Percentiles rank a stretch among this genome's conserved stretches.
These are phyloP conservation scores for Xylocopa sonorina DNA, from an alignment of 1,140 invertebrate genomes.

Conservation along the genomic window DNA sequence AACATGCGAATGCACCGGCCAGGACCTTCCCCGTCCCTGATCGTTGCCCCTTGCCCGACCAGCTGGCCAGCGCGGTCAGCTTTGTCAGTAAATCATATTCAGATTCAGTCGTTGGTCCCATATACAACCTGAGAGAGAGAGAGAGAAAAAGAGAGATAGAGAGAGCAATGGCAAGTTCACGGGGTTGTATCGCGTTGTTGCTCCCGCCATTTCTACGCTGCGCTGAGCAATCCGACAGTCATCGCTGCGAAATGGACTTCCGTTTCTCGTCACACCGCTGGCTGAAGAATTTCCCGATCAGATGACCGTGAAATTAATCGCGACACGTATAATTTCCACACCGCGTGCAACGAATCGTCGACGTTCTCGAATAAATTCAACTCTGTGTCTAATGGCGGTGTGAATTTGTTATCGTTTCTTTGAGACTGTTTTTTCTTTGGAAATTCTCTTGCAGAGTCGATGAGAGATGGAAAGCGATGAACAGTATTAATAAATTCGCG, in stretches of 20 bases:
- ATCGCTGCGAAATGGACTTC: conserved; percentile 56
- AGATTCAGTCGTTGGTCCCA: conserved; percentile 68
- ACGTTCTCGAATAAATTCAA: neutral
- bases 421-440: too few species aligned
- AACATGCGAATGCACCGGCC: conserved; percentile 37
- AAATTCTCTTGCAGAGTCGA: too few species aligned
- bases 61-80: conserved; percentile 20
- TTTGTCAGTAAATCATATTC: conserved; percentile 75
- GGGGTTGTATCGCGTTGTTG: conserved; percentile 23
- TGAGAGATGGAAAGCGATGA: too few species aligned
- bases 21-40: conserved; percentile 1
- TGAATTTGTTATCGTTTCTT: neutral
- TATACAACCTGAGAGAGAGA: conserved; percentile 64
- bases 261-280: conserved; percentile 46
- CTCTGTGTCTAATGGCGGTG: neutral
- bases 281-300: conserved; percentile 23
- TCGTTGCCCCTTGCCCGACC: conserved; percentile 3
- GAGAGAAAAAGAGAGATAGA: too few species aligned
- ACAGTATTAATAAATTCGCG: too few species aligned
- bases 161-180: conserved; percentile 53
- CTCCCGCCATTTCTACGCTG: conserved; percentile 34
- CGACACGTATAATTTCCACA: neutral
- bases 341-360: neutral
- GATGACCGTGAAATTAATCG: neutral
- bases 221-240: conserved; percentile 39